A percentile compares a stretch with the other conserved stretches of the same genome.
These are phyloP conservation scores for Chelon labrosus DNA, from an alignment of 2,797 vertebrate species.

Conservation along the genomic window DNA sequence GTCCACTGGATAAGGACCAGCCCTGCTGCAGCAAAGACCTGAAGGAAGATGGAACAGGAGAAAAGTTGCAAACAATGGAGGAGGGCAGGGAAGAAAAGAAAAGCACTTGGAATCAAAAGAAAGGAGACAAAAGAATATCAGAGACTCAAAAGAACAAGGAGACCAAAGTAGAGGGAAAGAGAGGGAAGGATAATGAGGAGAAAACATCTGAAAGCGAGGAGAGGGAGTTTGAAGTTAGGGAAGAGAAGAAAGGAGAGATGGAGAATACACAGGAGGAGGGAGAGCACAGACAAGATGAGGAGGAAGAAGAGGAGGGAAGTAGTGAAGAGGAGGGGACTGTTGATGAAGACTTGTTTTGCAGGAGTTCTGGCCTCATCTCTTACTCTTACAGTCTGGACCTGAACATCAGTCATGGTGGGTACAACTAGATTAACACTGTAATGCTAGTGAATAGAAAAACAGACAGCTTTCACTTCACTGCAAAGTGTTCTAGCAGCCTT, in stretches of 20 bases:
- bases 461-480: too few species aligned
- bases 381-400: slow-evolving; percentile 90
- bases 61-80: background rate
- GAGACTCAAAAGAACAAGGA: background rate
- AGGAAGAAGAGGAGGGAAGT: background rate
- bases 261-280: background rate
- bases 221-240: background rate
- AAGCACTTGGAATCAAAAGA: background rate
- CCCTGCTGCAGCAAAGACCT: slow-evolving; percentile 93
- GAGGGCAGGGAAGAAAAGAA: background rate
- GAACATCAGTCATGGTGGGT: slow-evolving; percentile 88
- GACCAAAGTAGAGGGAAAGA: background rate
- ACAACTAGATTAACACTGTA: background rate
- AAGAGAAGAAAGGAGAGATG: background rate
- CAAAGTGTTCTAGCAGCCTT: too few species aligned
- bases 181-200: background rate
- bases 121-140: background rate
- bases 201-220: background rate
- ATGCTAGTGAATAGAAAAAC: too few species aligned
- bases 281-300: background rate
- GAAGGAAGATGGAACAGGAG: background rate
- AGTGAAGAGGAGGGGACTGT: slow-evolving; percentile 18
- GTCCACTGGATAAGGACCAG: slow-evolving; percentile 73
- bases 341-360: slow-evolving; percentile 84
- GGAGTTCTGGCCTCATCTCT: slow-evolving; percentile 91